Conservation (phyloP, 2,888 invertebrate genomes). For the Nemotelus nigrinus region DNA sequence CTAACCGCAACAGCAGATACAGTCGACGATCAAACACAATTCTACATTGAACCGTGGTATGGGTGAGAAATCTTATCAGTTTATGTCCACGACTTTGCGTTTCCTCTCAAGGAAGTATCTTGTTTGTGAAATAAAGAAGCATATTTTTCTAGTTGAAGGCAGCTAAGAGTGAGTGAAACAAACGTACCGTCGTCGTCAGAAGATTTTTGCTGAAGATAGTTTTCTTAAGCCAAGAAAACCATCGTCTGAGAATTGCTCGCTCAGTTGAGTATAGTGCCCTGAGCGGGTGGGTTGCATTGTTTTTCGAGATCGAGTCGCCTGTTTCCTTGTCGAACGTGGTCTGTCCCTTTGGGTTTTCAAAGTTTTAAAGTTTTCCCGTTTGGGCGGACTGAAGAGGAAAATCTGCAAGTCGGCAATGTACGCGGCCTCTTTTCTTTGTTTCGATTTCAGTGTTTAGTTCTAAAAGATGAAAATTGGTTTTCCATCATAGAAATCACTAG, state of each 20-base stretch:
- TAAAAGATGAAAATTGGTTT: not conserved
- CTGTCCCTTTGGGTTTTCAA: conserved; percentile 4
- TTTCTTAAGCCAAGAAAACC: conserved; percentile 12
- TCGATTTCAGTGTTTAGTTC: not conserved
- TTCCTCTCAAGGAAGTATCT: not conserved
- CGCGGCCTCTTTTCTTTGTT: not conserved
- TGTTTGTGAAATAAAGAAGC: not conserved
- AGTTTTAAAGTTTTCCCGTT: conserved; percentile 34
- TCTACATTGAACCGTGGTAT: not conserved
- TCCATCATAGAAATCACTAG: not conserved
- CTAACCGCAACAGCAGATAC: no score
- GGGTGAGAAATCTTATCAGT: conserved; percentile 36
- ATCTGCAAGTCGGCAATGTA: not conserved
- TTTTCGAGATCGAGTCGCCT: not conserved
- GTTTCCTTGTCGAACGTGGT: not conserved
- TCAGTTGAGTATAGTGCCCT: conserved; percentile 45
- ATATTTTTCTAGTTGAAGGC: not conserved
- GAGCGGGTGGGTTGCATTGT: conserved; percentile 45
- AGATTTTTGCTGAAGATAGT: conserved; percentile 3
- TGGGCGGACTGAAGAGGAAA: conserved; percentile 33
- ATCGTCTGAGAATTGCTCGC: conserved; percentile 4
- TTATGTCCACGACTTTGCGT: not conserved
- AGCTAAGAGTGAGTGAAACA: not conserved
- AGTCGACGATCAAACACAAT: no score
- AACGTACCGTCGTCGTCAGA: not conserved